Evolutionary conservation across 2,113 vertebrate species (phyloP).

Genomic region (Chlamydotis undulata): DNA sequence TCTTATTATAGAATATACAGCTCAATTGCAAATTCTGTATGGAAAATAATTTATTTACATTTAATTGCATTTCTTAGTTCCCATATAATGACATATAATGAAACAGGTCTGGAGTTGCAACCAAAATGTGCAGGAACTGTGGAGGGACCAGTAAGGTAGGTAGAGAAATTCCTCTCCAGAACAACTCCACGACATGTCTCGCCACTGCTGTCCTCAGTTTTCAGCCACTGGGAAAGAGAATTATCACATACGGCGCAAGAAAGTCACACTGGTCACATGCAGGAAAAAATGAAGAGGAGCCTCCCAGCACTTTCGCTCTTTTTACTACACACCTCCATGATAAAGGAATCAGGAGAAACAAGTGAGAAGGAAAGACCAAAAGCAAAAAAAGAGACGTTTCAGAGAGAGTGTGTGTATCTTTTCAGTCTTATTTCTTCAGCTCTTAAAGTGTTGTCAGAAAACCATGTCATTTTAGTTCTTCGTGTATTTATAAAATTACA

Average conservation of each 20-base stretch:
- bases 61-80: not conserved
- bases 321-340: not conserved
- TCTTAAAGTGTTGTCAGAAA: not conserved
- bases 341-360: not conserved
- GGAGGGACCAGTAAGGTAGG: not conserved
- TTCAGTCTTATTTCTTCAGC: not conserved
- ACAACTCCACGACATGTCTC: rapidly evolving
- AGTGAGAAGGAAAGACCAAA: rapidly evolving
- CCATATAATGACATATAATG: not conserved
- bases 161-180: not conserved
- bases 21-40: not conserved
- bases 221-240: not conserved
- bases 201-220: not conserved
- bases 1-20: not conserved
- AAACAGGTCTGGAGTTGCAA: not conserved
- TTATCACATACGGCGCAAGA: not conserved
- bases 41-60: not conserved
- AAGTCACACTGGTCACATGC: rapidly evolving
- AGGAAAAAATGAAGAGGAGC: not conserved
- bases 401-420: not conserved
- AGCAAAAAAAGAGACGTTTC: not conserved
- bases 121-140: not conserved
- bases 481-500: not conserved
- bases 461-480: not conserved
- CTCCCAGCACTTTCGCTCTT: not conserved